phyloP scores from a whole-genome alignment of 2,888 invertebrate genomes.

The Lithophane socia region DNA sequence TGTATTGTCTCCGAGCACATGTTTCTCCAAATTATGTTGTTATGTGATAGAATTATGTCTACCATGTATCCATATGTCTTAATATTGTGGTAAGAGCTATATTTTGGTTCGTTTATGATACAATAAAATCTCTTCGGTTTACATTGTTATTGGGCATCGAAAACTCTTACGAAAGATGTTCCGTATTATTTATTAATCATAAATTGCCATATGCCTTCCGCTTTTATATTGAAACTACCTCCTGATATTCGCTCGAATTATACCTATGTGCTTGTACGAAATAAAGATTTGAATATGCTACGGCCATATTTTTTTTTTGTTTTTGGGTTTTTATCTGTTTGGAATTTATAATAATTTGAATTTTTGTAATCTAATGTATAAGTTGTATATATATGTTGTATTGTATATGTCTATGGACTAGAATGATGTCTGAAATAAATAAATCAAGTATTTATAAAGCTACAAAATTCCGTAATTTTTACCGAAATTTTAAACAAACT shows the following conservation, averaged over 20 bases:
- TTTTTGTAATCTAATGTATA: too few relatives aligned
- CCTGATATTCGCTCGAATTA: conserved; percentile 15
- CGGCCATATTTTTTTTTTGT: too few relatives aligned
- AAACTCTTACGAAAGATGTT: conserved; percentile 33
- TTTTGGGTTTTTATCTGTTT: too few relatives aligned
- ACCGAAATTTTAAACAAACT: background rate
- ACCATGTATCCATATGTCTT: conserved; percentile 5
- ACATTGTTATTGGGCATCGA: conserved; percentile 43
- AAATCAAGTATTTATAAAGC: background rate
- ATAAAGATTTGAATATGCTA: conserved; percentile 6
- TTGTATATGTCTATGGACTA: too few relatives aligned
- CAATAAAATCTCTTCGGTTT: conserved; percentile 39
- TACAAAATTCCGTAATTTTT: conserved; percentile 1
- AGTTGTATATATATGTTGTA: too few relatives aligned
- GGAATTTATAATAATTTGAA: too few relatives aligned
- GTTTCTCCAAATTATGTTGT: conserved; percentile 60
- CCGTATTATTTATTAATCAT: conserved; percentile 41
- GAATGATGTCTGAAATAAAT: too few relatives aligned
- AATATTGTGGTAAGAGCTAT: conserved; percentile 18
- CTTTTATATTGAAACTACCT: conserved; percentile 39
- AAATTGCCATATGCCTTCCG: conserved; percentile 40
- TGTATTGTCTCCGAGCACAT: conserved; percentile 59
- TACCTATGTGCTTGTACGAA: background rate
- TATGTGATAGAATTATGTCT: conserved; percentile 21
- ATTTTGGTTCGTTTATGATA: conserved; percentile 46